Conservation (phyloP, 2,888 invertebrate species). For the Trachelus stipa region DNA sequence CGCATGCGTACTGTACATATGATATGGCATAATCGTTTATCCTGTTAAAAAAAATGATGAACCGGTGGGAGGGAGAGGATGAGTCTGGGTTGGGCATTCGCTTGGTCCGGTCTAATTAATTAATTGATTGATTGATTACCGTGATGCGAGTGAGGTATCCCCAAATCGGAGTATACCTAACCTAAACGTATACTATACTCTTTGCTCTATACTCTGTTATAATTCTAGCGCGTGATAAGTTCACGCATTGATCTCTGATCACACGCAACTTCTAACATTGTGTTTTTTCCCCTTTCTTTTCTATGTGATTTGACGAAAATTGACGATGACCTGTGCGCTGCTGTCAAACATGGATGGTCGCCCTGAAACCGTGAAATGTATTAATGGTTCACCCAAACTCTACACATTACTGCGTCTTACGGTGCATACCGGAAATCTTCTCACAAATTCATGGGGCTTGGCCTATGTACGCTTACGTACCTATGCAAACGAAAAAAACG, state of each 20-base stretch:
- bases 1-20: too few relatives aligned
- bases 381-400: conserved; percentile 48
- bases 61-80: too few relatives aligned
- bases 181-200: conserved; percentile 3
- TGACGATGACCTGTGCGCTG: conserved; percentile 66
- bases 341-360: conserved; percentile 66
- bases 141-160: conserved; percentile 4
- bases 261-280: conserved; percentile 60
- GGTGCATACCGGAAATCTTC: conserved; percentile 16
- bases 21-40: too few relatives aligned
- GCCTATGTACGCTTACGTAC: neutral
- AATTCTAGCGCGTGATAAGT: conserved; percentile 35
- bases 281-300: conserved; percentile 67
- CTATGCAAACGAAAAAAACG: neutral
- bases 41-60: too few relatives aligned
- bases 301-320: conserved; percentile 68
- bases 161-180: neutral
- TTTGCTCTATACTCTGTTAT: conserved; percentile 11
- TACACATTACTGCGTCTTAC: conserved; percentile 19
- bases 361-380: conserved; percentile 58
- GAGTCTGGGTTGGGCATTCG: conserved; percentile 58
- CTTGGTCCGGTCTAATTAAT: conserved; percentile 49
- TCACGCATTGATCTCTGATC: conserved; percentile 27
- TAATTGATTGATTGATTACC: neutral
- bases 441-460: neutral